phyloP scores from a whole-genome alignment of 2,888 invertebrate species.

The Chymomyza amoena region DNA sequence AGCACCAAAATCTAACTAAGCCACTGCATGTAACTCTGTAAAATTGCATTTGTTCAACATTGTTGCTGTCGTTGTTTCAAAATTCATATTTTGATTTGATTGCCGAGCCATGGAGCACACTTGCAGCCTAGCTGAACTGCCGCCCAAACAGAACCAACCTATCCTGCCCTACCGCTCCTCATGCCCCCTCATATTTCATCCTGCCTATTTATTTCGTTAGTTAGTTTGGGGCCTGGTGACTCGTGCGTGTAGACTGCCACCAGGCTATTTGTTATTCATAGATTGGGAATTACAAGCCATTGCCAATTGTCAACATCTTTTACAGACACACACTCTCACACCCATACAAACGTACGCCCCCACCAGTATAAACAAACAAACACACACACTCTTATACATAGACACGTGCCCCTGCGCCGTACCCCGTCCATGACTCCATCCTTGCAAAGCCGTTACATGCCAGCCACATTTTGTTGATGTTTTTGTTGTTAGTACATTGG shows the following conservation, averaged over 20 bases:
- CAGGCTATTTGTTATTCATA: slow-evolving; percentile 71
- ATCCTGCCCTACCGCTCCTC: neutral
- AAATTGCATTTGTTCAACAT: slow-evolving; percentile 61
- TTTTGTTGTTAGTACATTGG: slow-evolving; percentile 1
- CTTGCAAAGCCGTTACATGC: neutral
- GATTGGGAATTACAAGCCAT: slow-evolving; percentile 71
- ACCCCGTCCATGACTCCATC: too few relatives aligned
- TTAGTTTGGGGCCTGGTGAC: slow-evolving; percentile 47
- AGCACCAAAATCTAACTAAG: slow-evolving; percentile 24
- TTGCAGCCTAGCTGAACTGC: neutral
- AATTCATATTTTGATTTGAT: slow-evolving; percentile 69
- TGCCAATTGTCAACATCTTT: slow-evolving; percentile 66
- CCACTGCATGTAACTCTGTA: slow-evolving; percentile 63
- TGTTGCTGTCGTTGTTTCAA: slow-evolving; percentile 36
- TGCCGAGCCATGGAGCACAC: slow-evolving; percentile 20
- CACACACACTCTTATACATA: neutral
- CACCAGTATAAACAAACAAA: slow-evolving; percentile 52
- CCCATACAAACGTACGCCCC: slow-evolving; percentile 29
- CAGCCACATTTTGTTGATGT: neutral
- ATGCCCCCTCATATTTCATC: neutral
- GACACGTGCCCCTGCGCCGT: slow-evolving; percentile 35
- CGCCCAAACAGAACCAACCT: neutral
- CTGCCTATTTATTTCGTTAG: slow-evolving; percentile 25
- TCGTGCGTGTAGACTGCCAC: slow-evolving; percentile 30
- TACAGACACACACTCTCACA: slow-evolving; percentile 15